Evolutionary conservation across 2,888 invertebrate genomes (phyloP), one percentile per base, ranked within the genome.

Genomic region (Volucella inflata): DNA sequence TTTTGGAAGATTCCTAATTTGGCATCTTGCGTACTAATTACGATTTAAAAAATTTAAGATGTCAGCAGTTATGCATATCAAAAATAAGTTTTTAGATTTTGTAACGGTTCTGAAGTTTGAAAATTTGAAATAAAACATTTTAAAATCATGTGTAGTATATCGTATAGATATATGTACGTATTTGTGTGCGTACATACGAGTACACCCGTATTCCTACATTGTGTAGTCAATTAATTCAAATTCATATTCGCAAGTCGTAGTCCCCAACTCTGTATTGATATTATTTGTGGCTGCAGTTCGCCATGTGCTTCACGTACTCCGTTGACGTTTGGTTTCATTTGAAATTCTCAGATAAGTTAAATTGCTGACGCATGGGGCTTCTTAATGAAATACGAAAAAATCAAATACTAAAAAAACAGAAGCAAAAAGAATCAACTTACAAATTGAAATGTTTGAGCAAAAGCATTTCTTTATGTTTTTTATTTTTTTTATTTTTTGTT

Each of bases 281-380:
- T 55, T 76, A 76, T 76, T 85, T 85, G 81, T 55, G 71, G 67
- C 57, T 85, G 80, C 80, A 85, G 55, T 81, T 85, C 51, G 62
- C 67, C 76, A 84, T 80, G 84, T 71, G 76, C 70, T 80, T 57
- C 80, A 80, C 76, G 80, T 80, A 60, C 62, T 14, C 17, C 14
- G 57, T 50, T 50, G 16, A 42, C 40, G 40, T 62, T 17, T 53
- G 42, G 57, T 60, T 74, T 67, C 48, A 55, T 74, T 60, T 67
- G 59, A 51, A 67, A 53, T 60, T 67, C 74, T 48, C 55, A 74
- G 74, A 80, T 80, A 80, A 74, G 74, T 48, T 21, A 74, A 60
- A 51, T 51, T 74, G 80, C 80, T 80, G 80, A 80, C 80, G 74
- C 80, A 80, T 72, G 74, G 51, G 30, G 50, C 46, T 80, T 62